Percentiles rank a stretch among this genome's conserved stretches.
Evolutionary conservation across 2,113 vertebrate genomes (phyloP).

Genomic region (Scophthalmus maximus): DNA sequence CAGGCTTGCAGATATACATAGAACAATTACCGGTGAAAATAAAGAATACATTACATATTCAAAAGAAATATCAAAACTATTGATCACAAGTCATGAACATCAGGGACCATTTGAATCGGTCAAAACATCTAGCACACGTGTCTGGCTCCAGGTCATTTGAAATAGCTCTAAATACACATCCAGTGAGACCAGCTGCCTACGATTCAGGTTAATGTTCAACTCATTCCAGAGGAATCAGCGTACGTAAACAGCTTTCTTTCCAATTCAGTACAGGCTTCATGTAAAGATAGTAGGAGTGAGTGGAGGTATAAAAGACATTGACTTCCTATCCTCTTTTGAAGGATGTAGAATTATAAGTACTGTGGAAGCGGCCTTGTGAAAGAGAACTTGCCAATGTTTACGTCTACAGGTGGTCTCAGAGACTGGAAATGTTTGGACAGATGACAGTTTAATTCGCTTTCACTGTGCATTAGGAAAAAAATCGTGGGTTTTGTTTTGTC

Average conservation of each 20-base stretch:
- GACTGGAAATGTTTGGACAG: background rate
- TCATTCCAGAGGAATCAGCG: background rate
- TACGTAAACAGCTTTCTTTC: background rate
- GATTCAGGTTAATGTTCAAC: background rate
- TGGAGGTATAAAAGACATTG: background rate
- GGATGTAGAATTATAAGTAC: background rate
- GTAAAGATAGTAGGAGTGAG: background rate
- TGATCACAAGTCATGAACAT: background rate
- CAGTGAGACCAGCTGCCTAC: background rate
- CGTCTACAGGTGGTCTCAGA: background rate
- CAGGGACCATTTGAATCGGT: background rate
- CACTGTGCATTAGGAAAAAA: background rate
- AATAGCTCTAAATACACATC: background rate
- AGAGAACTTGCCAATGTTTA: background rate
- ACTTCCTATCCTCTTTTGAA: background rate
- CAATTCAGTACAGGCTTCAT: background rate
- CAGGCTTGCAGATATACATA: background rate
- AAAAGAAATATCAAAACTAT: background rate
- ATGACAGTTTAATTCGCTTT: background rate
- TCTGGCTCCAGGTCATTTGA: background rate
- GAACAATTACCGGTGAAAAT: slow-evolving; percentile 1
- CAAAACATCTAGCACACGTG: background rate
- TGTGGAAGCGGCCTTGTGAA: background rate
- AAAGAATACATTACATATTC: background rate
- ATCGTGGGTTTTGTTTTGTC: background rate